Percentiles rank a stretch among this genome's conserved stretches.
These are phyloP conservation scores for Notamacropus eugenii DNA, from an alignment of 2,797 vertebrate species.

Conservation along the genomic window DNA sequence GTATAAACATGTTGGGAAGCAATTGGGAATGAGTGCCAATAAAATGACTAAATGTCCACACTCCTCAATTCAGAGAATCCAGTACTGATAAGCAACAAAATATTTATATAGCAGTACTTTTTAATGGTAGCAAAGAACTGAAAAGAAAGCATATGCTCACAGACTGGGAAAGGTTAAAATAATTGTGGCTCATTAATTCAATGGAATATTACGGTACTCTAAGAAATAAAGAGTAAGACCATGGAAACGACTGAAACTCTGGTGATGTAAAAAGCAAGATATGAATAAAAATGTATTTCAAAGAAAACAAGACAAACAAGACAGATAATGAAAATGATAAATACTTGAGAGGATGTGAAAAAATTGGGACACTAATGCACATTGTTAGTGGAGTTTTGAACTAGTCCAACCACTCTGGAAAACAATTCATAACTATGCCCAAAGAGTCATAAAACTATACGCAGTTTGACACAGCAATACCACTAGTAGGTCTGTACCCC, in stretches of 20 bases:
- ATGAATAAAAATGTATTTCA: not conserved
- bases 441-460: not conserved
- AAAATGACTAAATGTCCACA: not conserved
- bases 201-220: too few species aligned
- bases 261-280: not conserved
- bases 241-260: not conserved
- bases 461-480: not conserved
- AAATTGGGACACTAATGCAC: too few species aligned
- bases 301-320: not conserved
- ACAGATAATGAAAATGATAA: not conserved
- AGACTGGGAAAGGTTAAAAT: not conserved
- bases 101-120: not conserved
- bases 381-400: not conserved
- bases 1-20: not conserved
- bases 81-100: not conserved
- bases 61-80: not conserved
- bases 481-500: not conserved
- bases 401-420: not conserved
- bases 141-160: not conserved
- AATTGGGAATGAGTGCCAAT: not conserved
- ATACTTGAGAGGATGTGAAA: not conserved
- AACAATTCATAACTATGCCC: not conserved
- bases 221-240: not conserved
- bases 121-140: not conserved
- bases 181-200: not conserved